Conservation (phyloP, 1,140 invertebrate species). For the Acromyrmex charruanus region DNA sequence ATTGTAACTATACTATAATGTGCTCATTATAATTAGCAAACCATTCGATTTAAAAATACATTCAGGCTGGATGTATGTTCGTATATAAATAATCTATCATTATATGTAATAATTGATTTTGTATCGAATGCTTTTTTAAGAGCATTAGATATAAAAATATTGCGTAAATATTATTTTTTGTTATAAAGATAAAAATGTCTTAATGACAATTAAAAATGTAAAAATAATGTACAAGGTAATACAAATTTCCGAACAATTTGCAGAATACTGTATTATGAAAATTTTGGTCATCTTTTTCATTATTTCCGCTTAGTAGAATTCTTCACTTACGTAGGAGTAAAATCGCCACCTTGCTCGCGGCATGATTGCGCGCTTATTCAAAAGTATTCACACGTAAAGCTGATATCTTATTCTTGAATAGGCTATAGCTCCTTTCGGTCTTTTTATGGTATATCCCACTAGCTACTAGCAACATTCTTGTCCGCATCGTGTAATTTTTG, state of each 20-base stretch:
- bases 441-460: conserved; percentile 81
- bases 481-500: conserved; percentile 83
- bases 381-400: conserved; percentile 83
- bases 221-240: not conserved
- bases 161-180: not conserved
- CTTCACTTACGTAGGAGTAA: conserved; percentile 59
- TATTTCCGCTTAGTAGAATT: conserved; percentile 15
- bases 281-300: conserved; percentile 28
- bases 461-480: conserved; percentile 82
- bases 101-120: too few species aligned
- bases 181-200: not conserved
- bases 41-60: not conserved
- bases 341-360: conserved; percentile 72
- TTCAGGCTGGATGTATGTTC: not conserved
- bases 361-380: conserved; percentile 67
- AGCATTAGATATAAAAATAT: not conserved
- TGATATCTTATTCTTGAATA: conserved; percentile 86
- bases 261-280: conserved; percentile 55
- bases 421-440: conserved; percentile 82
- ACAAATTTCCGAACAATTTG: conserved; percentile 23
- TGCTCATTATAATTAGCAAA: not conserved
- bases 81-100: too few species aligned
- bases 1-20: not conserved
- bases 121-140: not conserved
- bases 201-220: not conserved